Evolutionary conservation across 2,113 vertebrate genomes (phyloP).

Genomic region (Neodon shergylaensis): DNA sequence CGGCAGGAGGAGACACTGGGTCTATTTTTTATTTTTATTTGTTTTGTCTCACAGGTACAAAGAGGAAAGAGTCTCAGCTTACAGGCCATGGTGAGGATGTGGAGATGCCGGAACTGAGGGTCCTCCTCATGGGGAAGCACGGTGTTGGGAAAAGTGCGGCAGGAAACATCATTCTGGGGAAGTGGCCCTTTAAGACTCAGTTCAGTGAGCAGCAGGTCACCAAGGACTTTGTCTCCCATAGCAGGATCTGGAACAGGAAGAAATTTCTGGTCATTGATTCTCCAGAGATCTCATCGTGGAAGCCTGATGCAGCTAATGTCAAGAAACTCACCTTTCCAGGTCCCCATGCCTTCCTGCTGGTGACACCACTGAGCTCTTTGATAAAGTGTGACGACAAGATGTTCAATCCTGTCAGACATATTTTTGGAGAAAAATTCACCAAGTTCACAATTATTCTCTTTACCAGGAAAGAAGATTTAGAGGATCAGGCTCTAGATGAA

Average conservation of each 20-base stretch:
- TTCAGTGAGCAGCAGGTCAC: not conserved
- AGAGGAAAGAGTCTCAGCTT: not conserved
- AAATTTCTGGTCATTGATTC: constrained; percentile 42
- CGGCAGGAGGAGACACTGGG: not conserved
- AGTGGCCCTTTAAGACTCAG: not conserved
- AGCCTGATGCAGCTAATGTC: rapidly evolving
- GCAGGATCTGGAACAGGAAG: constrained; percentile 47
- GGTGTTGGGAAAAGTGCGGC: constrained; percentile 56
- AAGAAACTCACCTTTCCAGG: rapidly evolving
- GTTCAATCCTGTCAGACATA: rapidly evolving
- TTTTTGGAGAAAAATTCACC: not conserved
- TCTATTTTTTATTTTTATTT: not conserved
- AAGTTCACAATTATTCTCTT: not conserved
- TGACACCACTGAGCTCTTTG: constrained; percentile 23
- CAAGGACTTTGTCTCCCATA: not conserved
- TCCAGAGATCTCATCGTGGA: not conserved
- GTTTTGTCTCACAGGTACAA: constrained; percentile 21
- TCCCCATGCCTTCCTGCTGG: constrained; percentile 61
- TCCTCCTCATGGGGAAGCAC: constrained; percentile 48
- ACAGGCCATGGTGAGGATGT: rapidly evolving
- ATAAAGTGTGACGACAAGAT: not conserved
- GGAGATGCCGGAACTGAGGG: not conserved
- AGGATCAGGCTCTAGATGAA: not conserved
- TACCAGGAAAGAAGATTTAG: constrained; percentile 65
- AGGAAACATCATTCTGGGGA: constrained; percentile 61